A percentile compares a stretch with the other conserved stretches of the same genome.
phyloP scores from a whole-genome alignment of 2,888 invertebrate genomes.

The Drosophila paracracens region DNA sequence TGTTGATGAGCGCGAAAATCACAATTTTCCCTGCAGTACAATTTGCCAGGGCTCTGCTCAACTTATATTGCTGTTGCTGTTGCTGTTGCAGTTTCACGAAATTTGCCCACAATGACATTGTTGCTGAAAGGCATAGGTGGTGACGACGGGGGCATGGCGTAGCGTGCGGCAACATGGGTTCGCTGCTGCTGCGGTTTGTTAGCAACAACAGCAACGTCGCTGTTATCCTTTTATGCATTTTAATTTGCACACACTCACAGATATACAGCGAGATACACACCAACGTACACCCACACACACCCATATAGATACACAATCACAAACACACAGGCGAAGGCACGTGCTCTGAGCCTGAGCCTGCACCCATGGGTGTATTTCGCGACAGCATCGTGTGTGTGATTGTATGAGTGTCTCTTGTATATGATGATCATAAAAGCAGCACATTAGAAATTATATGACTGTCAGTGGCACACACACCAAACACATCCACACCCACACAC shows the following conservation, averaged over 20 bases:
- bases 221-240: constrained; percentile 80
- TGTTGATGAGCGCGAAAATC: constrained; percentile 77
- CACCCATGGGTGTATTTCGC: constrained; percentile 72
- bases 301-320: constrained; percentile 2
- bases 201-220: constrained; percentile 55
- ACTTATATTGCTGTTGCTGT: constrained; percentile 36
- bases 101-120: constrained; percentile 68
- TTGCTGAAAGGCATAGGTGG: constrained; percentile 49
- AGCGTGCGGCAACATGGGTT: constrained; percentile 30
- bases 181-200: constrained; percentile 61
- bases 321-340: constrained; percentile 52
- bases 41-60: constrained; percentile 59
- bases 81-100: constrained; percentile 64
- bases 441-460: constrained; percentile 79
- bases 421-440: constrained; percentile 74
- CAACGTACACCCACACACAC: constrained; percentile 12
- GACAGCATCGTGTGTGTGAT: constrained; percentile 35
- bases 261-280: constrained; percentile 14
- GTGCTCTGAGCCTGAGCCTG: constrained; percentile 52
- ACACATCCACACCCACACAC: constrained; percentile 9
- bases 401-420: constrained; percentile 55
- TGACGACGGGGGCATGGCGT: constrained; percentile 6
- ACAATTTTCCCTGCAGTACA: constrained; percentile 79
- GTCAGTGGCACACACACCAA: constrained; percentile 44
- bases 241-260: constrained; percentile 65